Evolutionary conservation across 2,113 vertebrate genomes (phyloP), one percentile per base, ranked within the genome.

Genomic region (Lasiurus borealis): DNA sequence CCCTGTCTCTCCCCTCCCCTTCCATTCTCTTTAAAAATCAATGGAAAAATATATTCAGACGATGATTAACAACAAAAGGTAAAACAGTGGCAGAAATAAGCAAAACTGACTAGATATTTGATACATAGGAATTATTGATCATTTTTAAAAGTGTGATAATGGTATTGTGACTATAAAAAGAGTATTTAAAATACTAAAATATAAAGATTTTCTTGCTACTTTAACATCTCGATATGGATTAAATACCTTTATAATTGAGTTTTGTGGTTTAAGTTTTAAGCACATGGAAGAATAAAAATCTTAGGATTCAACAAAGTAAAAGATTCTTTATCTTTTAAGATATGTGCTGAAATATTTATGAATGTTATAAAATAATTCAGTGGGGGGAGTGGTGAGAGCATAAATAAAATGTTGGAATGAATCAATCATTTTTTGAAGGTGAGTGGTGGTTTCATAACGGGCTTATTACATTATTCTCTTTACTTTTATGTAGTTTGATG

Each of bases 261-360:
- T 89, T 93, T 40, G 27, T 54, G 25, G 21, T 73, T 80, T 92
- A 84, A 77, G 14, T 66, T 91, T 91, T 89, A 91, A 73, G 48
- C 3, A 31, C 14, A 59, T 72, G 66, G 52, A 27, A 62, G 40
- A 85, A 34, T 78, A 94, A 71, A 85, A 23, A 82, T 82, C 57
- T 75, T 71, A 77, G 44, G n/a, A 88, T 72, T 96, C 57, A 59
- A 64, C 16, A 85, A 91, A 87, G 34, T 46, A 77, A 85, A 71
- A 62, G 11, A 12, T 72, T 92, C 75, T 72, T 89, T 84, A 68
- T 85, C 75, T 80, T 94, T 93, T 91, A 68, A 96, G 59, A 72
- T 85, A 78, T 25, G 48, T 25, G 52, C 31, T 96, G 23, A 96
- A 96, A 92, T 96, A 97, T 93, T 95, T 96, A 96, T 94, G 76